These are phyloP conservation scores for Colletes gigas DNA, from an alignment of 1,140 invertebrate genomes.

Conservation along the genomic window DNA sequence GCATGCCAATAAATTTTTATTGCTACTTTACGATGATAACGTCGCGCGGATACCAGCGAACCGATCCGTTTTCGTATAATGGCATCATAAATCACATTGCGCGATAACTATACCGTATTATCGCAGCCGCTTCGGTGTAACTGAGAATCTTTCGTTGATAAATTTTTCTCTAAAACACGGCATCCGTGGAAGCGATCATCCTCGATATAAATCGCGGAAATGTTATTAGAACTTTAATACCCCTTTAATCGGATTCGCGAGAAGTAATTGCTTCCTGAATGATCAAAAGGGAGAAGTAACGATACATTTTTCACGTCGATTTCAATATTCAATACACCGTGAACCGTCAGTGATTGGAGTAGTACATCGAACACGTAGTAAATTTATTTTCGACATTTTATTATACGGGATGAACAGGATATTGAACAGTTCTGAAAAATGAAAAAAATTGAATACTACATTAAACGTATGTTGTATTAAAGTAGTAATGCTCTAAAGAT, in stretches of 20 bases:
- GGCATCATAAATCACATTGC: constrained; percentile 66
- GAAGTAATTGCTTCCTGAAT: background rate
- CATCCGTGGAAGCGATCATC: background rate
- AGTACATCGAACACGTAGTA: no score
- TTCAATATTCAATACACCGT: no score
- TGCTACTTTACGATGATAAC: constrained; percentile 76
- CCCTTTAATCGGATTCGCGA: background rate
- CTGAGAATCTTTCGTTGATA: constrained; percentile 55
- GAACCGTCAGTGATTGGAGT: no score
- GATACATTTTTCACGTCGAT: no score
- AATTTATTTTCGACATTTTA: no score
- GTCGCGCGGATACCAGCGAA: constrained; percentile 57
- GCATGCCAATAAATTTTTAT: constrained; percentile 75
- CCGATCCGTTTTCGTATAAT: constrained; percentile 75
- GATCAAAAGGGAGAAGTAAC: background rate
- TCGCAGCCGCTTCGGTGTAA: constrained; percentile 40
- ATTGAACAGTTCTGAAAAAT: no score
- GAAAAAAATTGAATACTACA: no score
- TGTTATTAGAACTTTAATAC: background rate
- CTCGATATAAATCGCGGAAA: background rate
- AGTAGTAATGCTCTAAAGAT: no score
- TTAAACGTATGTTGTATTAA: no score
- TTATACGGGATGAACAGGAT: no score
- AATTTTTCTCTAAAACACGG: constrained; percentile 45
- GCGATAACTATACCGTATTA: constrained; percentile 64